Percentiles rank a stretch among this genome's conserved stretches.
These are phyloP conservation scores for Stenopsyche tienmushanensis DNA, from an alignment of 1,140 invertebrate genomes.

Conservation along the genomic window DNA sequence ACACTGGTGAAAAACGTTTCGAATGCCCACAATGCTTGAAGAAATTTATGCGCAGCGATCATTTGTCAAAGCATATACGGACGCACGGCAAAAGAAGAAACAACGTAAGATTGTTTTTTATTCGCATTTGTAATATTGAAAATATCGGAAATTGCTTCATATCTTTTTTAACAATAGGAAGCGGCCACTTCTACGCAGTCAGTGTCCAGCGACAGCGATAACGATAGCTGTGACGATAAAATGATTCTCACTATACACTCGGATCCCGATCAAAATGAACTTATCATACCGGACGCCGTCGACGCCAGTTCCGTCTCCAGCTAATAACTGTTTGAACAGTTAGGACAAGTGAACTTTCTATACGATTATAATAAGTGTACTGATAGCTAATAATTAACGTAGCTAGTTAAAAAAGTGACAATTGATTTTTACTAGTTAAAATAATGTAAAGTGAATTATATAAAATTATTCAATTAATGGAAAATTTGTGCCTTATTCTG, in stretches of 20 bases:
- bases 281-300: conserved; percentile 29
- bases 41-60: conserved; percentile 87
- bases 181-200: conserved; percentile 51
- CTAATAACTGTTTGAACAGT: conserved; percentile 17
- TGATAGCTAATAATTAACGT: not conserved
- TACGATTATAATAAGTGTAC: not conserved
- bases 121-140: too few relatives aligned
- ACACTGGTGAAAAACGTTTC: conserved; percentile 87
- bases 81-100: conserved; percentile 79
- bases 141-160: too few relatives aligned
- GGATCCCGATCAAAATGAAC: conserved; percentile 45
- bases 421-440: too few relatives aligned
- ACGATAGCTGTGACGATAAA: conserved; percentile 55
- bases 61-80: conserved; percentile 83
- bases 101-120: conserved; percentile 58
- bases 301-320: conserved; percentile 29
- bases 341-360: not conserved
- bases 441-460: not conserved
- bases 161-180: conserved; percentile 46
- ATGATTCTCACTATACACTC: conserved; percentile 54
- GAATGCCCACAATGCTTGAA: conserved; percentile 81
- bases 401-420: too few relatives aligned
- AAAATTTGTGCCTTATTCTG: conserved; percentile 25
- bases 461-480: conserved; percentile 6
- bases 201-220: conserved; percentile 53